Conservation (phyloP, 2,113 vertebrate genomes). For the Budorcas taxicolor region DNA sequence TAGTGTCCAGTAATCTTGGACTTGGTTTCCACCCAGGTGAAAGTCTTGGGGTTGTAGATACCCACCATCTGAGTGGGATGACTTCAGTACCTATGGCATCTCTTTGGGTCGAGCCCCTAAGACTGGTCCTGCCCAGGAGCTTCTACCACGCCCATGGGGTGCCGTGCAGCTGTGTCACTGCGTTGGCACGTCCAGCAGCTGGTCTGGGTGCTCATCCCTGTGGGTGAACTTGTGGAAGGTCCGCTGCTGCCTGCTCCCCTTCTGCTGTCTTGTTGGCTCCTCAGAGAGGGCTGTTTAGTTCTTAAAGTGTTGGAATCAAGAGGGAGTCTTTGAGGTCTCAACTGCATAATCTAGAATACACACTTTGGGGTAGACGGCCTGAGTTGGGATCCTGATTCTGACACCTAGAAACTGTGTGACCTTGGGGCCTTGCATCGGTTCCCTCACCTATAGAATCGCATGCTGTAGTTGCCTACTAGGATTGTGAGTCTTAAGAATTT, state of each 20-base stretch:
- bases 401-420: neutral
- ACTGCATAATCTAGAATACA: neutral
- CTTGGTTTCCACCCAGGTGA: slow-evolving; percentile 98
- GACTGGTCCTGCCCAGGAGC: slow-evolving; percentile 91
- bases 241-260: neutral
- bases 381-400: neutral
- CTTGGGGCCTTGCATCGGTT: neutral
- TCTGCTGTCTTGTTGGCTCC: neutral
- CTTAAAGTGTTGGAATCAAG: neutral
- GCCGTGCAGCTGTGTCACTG: slow-evolving; percentile 90
- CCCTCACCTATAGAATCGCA: neutral
- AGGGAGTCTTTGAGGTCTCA: neutral
- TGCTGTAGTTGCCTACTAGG: neutral
- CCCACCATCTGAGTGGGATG: slow-evolving; percentile 94
- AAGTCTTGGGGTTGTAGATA: slow-evolving; percentile 93
- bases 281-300: neutral
- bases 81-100: slow-evolving; percentile 95
- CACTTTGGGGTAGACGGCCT: neutral
- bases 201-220: neutral
- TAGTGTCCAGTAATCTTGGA: slow-evolving; percentile 95
- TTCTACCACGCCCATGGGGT: slow-evolving; percentile 90
- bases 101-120: slow-evolving; percentile 93
- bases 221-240: neutral
- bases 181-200: slow-evolving; percentile 19
- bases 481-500: neutral